Percentiles rank a stretch among this genome's conserved stretches.
These are phyloP conservation scores for Coenobita brevimanus DNA, from an alignment of 1,140 invertebrate species.

Conservation along the genomic window DNA sequence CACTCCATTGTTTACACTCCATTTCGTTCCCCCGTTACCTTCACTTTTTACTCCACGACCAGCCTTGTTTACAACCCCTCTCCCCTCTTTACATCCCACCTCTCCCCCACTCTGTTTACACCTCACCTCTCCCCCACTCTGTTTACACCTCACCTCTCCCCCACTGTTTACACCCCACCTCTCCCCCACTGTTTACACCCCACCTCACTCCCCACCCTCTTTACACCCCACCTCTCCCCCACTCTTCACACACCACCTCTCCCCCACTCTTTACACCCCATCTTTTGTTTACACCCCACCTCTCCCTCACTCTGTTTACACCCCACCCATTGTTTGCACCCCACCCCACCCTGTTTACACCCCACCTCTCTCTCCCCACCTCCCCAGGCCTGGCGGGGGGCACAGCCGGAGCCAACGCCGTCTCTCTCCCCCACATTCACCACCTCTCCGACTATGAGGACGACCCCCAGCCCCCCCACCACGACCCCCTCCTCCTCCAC, in stretches of 20 bases:
- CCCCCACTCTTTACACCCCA: neutral
- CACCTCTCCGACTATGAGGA: neutral
- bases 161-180: too few relatives aligned
- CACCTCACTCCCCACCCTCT: neutral
- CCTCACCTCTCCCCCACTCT: too few relatives aligned
- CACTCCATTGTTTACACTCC: too few relatives aligned
- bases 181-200: neutral
- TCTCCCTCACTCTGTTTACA: too few relatives aligned
- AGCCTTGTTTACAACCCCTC: neutral
- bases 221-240: neutral
- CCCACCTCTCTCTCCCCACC: neutral
- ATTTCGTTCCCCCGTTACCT: too few relatives aligned
- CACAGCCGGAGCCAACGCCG: too few relatives aligned
- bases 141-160: too few relatives aligned
- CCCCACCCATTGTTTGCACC: too few relatives aligned
- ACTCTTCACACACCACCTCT: too few relatives aligned
- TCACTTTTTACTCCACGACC: too few relatives aligned
- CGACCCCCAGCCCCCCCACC: neutral
- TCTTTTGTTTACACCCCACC: too few relatives aligned
- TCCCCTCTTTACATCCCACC: neutral
- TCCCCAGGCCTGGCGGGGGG: too few relatives aligned
- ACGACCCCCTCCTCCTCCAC: neutral
- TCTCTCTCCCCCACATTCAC: neutral
- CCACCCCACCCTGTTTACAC: neutral
- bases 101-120: neutral